Evolutionary conservation across 2,797 vertebrate genomes (phyloP), one percentile per base, ranked within the genome.

Genomic region (Cuniculus paca): DNA sequence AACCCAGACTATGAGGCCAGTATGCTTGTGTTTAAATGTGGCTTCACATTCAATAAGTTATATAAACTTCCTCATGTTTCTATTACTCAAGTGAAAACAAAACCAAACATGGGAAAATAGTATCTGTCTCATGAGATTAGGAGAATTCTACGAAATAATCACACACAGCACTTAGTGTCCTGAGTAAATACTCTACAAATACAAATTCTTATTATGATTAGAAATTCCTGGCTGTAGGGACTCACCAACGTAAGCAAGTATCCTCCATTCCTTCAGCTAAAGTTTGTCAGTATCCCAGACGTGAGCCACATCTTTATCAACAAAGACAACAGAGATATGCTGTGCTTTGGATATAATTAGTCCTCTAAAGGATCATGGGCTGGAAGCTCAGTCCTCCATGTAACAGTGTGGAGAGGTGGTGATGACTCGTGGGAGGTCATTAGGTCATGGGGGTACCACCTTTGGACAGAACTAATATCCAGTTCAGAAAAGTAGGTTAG

Each of bases 41-140:
- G 72, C 61, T 68, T 68, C 48, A 83, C 54, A 72, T 58, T 84
- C 89, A 52, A 79, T 50, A 61, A 52, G 20, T 79, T 63, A 88
- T 80, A 92, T 90, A 22, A 96, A 92, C 58, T 75, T 91, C 88
- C 78, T 79, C 75, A 56, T 63, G 74, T 60, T 93, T 90, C 81
- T 68, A 50, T 93, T 68, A 63, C 84, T 90, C 54, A 70, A 84
- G 78, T 94, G 74, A 83, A 92, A 96, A 70, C 74, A 92, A 90
- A 94, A 95, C 70, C 81, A 90, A 95, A 96, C 82, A 93, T 77
- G 68, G 92, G 39, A 42, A 89, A 70, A 75, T 24, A 93, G 16
- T n/a, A 42, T 75, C 80, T 93, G 28, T n/a, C 81, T 81, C 34
- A 22, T 6, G 22, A 52, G 24, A 68, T 72, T 36, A 56, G 19